Conservation (phyloP, 2,888 invertebrate species). For the Chrysolina haemoptera region DNA sequence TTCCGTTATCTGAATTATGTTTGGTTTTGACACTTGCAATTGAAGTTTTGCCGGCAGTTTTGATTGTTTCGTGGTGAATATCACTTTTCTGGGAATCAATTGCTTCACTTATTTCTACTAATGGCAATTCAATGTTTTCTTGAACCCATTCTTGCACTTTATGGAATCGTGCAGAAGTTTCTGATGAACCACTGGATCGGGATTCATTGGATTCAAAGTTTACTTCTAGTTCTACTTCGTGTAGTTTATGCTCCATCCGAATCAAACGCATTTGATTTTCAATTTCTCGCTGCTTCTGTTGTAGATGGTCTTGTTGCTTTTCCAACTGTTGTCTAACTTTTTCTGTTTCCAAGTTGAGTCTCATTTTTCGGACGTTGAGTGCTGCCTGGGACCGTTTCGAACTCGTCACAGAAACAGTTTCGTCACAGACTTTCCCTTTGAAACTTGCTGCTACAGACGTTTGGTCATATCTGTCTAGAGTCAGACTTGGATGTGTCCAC, state of each 20-base stretch:
- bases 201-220: slow-evolving; percentile 6
- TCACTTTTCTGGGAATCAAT: neutral
- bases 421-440: neutral
- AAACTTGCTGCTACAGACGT: neutral
- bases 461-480: neutral
- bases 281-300: neutral
- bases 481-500: neutral
- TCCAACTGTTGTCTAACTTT: neutral
- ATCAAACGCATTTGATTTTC: neutral
- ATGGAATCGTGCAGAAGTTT: neutral
- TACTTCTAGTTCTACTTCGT: slow-evolving; percentile 1
- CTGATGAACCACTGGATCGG: neutral
- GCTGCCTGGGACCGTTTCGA: too few relatives aligned
- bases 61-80: neutral
- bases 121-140: neutral
- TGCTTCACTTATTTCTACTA: too few relatives aligned
- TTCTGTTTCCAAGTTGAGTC: neutral
- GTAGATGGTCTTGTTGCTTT: neutral
- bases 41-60: neutral
- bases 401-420: neutral
- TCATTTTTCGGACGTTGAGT: too few relatives aligned
- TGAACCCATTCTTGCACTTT: neutral
- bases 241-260: neutral
- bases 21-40: neutral
- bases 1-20: neutral